Evolutionary conservation across 2,888 invertebrate species (phyloP).

Genomic region (Rhingia campestris): DNA sequence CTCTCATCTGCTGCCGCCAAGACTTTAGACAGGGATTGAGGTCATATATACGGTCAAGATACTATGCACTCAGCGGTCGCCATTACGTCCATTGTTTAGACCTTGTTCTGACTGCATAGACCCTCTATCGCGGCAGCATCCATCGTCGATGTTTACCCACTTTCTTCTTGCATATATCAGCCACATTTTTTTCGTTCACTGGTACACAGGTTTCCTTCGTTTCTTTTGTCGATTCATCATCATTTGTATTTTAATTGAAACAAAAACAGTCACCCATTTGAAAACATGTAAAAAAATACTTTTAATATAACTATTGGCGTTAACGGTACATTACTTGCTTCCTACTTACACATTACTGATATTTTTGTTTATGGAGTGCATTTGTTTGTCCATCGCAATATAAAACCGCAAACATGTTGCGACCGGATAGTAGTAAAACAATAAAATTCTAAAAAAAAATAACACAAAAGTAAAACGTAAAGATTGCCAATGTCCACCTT

Average conservation of each 20-base stretch:
- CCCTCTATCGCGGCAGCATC: too few species aligned
- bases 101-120: too few species aligned
- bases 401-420: conserved; percentile 16
- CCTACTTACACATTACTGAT: conserved; percentile 54
- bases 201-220: too few species aligned
- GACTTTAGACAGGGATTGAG: too few species aligned
- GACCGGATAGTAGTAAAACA: conserved; percentile 4
- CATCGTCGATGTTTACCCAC: too few species aligned
- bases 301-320: conserved; percentile 38
- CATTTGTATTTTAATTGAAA: background rate
- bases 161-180: too few species aligned
- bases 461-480: background rate
- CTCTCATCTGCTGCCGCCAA: too few species aligned
- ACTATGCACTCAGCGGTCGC: too few species aligned
- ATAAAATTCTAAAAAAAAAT: background rate
- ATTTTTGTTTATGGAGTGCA: conserved; percentile 25
- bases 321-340: conserved; percentile 44
- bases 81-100: too few species aligned
- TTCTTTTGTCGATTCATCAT: background rate
- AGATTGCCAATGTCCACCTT: conserved; percentile 28
- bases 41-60: too few species aligned
- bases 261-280: background rate
- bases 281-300: conserved; percentile 41
- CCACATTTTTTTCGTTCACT: too few species aligned
- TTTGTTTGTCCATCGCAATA: too few species aligned